Percentiles rank a stretch among this genome's conserved stretches.
These are phyloP conservation scores for Zaprionus ghesquierei DNA, from an alignment of 1,140 invertebrate genomes.

Conservation along the genomic window DNA sequence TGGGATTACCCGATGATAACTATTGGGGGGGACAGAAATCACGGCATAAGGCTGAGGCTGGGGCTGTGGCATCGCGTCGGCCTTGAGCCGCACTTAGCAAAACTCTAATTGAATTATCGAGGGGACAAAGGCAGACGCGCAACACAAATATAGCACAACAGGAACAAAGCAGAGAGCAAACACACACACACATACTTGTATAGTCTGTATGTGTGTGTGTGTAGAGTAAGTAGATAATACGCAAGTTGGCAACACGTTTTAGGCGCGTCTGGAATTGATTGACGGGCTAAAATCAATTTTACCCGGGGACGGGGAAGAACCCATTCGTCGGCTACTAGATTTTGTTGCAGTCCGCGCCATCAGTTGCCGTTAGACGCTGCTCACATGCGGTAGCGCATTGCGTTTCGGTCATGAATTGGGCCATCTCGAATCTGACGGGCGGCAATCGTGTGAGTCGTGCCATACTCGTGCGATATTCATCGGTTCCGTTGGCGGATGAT, in stretches of 20 bases:
- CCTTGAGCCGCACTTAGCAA: conserved; percentile 72
- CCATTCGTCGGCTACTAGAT: neutral
- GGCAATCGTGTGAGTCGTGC: conserved; percentile 81
- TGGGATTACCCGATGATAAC: neutral
- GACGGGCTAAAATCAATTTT: conserved; percentile 66
- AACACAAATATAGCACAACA: conserved; percentile 22
- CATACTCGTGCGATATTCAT: conserved; percentile 80
- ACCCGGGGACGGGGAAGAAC: neutral
- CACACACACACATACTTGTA: neutral
- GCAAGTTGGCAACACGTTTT: conserved; percentile 44
- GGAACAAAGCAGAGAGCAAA: neutral
- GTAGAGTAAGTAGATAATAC: conserved; percentile 1
- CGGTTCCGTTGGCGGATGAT: conserved; percentile 68
- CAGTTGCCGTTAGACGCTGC: conserved; percentile 56
- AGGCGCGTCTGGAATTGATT: conserved; percentile 55
- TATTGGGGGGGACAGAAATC: neutral
- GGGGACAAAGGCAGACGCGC: conserved; percentile 27
- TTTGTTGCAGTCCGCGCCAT: conserved; percentile 5
- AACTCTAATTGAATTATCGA: conserved; percentile 77
- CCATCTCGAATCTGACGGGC: conserved; percentile 80
- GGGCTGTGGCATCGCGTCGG: conserved; percentile 16
- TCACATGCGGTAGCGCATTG: conserved; percentile 36
- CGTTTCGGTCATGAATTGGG: conserved; percentile 75
- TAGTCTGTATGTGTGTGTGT: neutral
- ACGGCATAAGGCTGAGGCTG: neutral